Percentiles rank a stretch among this genome's conserved stretches.
These are phyloP conservation scores for Drosophila pectinifera DNA, from an alignment of 1,140 invertebrate genomes.

Conservation along the genomic window DNA sequence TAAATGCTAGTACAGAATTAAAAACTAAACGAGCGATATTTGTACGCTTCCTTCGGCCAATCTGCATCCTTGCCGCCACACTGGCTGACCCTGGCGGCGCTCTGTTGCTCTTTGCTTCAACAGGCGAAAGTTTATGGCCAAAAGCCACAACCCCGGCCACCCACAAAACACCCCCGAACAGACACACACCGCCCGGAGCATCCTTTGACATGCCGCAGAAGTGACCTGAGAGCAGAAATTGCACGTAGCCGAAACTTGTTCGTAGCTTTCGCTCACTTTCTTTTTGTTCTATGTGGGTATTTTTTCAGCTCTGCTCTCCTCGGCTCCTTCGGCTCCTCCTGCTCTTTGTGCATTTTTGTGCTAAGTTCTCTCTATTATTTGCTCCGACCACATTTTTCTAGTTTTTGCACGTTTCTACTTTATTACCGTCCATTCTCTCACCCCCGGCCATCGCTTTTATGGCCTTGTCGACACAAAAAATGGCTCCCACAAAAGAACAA, in stretches of 20 bases:
- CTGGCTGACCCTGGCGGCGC: constrained; percentile 23
- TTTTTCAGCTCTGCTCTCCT: constrained; percentile 9
- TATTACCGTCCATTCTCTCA: constrained; percentile 67
- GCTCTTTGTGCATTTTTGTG: constrained; percentile 70
- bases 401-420: constrained; percentile 83
- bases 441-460: constrained; percentile 59
- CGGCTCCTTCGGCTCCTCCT: constrained; percentile 6
- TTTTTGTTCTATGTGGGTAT: constrained; percentile 18
- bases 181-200: constrained; percentile 1
- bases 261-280: constrained; percentile 60
- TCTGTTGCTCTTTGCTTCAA: constrained; percentile 59
- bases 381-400: constrained; percentile 77
- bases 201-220: constrained; percentile 53
- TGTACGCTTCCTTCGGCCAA: constrained; percentile 4
- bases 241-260: constrained; percentile 76
- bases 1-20: constrained; percentile 12
- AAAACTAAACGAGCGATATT: constrained; percentile 32
- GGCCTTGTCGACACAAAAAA: constrained; percentile 56
- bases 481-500: constrained; percentile 27
- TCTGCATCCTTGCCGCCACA: constrained; percentile 6
- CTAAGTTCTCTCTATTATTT: constrained; percentile 76
- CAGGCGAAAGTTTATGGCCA: constrained; percentile 77
- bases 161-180: constrained; percentile 22
- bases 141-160: constrained; percentile 62
- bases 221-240: constrained; percentile 75